Evolutionary conservation across 2,113 vertebrate genomes (phyloP), one percentile per base, ranked within the genome.

Genomic region (Prinia subflava): DNA sequence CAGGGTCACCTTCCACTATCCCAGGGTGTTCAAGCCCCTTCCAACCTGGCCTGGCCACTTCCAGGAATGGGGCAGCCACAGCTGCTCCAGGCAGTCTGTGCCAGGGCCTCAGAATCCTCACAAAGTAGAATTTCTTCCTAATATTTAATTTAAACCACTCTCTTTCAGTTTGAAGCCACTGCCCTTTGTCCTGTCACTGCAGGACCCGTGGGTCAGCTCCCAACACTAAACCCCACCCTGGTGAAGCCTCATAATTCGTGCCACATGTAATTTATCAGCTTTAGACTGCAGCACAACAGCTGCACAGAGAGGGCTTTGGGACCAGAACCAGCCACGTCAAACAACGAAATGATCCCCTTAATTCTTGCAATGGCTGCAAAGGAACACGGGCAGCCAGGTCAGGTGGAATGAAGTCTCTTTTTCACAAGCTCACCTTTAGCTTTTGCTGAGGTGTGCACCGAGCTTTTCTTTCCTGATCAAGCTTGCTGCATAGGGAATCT

Each of bases 381-480:
- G 31, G 15, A 35, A 16, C 91, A 33, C 53, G 31, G 3, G n/a
- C 2, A 4, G n/a, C 7, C 6, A 24, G 35, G 42, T 31, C 19
- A 49, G 33, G 41, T 33, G 67, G 74, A 83, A 46, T 27, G 47
- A 55, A 46, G 22, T 24, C 8, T 83, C 35, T 63, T 33, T 83
- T 27, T 21, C 64, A 31, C 7, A 14, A 44, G 77, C 91, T 98
- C 88, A 99, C 98, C 98, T 98, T 98, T 98, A 98, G 96, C 98
- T 99, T 97, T 99, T 99, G 98, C 98, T 99, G 95, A 99, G 98
- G 96, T 99, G 99, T 47, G 99, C 98, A 63, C 98, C 98, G 76
- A 99, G 98, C 97, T 99, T 99, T 96, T 99, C 99, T 98, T 99
- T 99, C 97, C 99, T 98, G 96, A 99, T 98, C 97, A 99, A 98